Evolutionary conservation across 2,888 invertebrate genomes (phyloP), one percentile per base, ranked within the genome.

Genomic region (Perithous albicinctus): DNA sequence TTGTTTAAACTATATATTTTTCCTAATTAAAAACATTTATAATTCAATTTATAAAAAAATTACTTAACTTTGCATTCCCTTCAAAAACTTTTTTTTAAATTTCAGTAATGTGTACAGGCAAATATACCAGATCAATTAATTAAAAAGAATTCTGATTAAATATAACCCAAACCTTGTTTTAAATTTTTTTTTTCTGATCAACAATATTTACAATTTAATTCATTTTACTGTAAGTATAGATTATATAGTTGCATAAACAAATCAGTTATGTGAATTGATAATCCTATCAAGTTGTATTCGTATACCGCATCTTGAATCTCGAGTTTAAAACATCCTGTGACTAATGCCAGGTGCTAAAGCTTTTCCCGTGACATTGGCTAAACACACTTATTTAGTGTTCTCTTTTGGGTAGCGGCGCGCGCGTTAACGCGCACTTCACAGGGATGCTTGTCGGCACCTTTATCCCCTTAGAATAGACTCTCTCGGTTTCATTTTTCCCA

Each of bases 401-500:
- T 64, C 66, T 86, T 84, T 88, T 64, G 82, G 79, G 85, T 84
- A 80, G 56, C 46, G 82, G 48, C 41, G 78, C 67, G 78, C 66
- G 70, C 70, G 82, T 78, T 66, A 72, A 75, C 78, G 82, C 82
- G 83, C 82, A 79, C 83, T 82, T 85, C 84, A 84, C 83, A 83
- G 82, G 84, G 85, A 85, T 84, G 81, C 54, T 48, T 64, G 89
- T 89, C 89, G 89, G 89, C 87, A 85, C 87, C 87, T 89, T 87
- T 86, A 76, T 83, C 82, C 70, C 77, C 69, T 75, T 66, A 63
- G 78, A 82, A 82, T 82, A 82, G 82, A 75, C 72, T 76, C 76
- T 20, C 59, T 67, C 80, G 56, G 56, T 77, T 32, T 79, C 61
- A 63, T 15, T 54, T 20, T 56, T 29, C 70, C n/a, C n/a, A n/a